Percentiles rank a stretch among this genome's conserved stretches.
phyloP scores from a whole-genome alignment of 2,113 vertebrate genomes.

The Pteruthius melanotis region DNA sequence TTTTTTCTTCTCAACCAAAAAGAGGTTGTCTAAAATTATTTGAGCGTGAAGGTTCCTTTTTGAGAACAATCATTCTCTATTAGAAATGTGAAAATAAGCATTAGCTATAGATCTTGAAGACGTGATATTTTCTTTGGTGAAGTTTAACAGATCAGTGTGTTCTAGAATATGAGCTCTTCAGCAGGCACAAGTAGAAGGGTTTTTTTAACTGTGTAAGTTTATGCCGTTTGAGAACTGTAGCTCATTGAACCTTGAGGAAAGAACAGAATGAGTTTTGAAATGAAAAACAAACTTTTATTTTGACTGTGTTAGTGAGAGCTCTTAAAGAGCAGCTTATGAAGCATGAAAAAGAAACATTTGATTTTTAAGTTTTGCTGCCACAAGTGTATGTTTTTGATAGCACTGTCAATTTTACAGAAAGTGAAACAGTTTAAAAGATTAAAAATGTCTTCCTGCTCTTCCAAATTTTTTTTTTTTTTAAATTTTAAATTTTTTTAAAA shows the following conservation, averaged over 20 bases:
- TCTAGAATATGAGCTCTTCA: neutral
- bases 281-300: slow-evolving; percentile 23
- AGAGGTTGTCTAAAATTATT: neutral
- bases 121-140: neutral
- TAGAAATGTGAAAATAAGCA: neutral
- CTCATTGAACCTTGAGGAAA: neutral
- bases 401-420: neutral
- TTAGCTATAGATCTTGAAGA: neutral
- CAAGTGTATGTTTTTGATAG: neutral
- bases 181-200: neutral
- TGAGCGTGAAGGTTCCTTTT: neutral
- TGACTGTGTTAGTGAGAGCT: neutral
- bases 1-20: fast-evolving
- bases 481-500: neutral
- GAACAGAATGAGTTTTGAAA: neutral
- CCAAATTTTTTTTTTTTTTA: too few relatives aligned
- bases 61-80: neutral
- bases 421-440: neutral
- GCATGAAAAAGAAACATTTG: neutral
- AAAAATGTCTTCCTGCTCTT: neutral
- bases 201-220: neutral
- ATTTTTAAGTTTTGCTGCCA: neutral
- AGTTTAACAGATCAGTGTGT: neutral
- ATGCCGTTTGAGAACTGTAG: neutral
- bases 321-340: neutral